Evolutionary conservation across 2,113 vertebrate species (phyloP).

Genomic region (Psephotus haematonotus): DNA sequence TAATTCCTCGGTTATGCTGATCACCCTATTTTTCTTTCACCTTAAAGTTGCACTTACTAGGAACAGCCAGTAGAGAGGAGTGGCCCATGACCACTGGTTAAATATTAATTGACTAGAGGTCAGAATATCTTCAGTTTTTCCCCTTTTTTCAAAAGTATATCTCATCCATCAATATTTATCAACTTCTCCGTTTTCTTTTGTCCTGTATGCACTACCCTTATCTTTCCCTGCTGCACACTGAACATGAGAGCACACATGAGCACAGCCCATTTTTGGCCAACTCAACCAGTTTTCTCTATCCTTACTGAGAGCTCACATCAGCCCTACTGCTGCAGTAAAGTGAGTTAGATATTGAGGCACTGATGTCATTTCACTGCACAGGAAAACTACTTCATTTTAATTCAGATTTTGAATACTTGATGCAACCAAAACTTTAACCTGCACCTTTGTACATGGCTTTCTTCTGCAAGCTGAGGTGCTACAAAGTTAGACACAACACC

Average conservation of each 20-base stretch:
- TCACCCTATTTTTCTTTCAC: background rate
- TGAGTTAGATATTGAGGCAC: no score
- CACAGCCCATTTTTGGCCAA: background rate
- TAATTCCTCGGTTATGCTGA: background rate
- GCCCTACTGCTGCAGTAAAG: background rate
- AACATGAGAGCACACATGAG: background rate
- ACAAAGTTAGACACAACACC: background rate
- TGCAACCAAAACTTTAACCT: background rate
- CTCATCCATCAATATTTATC: slow-evolving; percentile 19
- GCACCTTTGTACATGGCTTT: background rate
- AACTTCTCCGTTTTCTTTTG: background rate
- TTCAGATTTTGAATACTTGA: background rate
- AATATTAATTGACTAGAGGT: background rate
- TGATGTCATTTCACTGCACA: background rate
- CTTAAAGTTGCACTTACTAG: background rate
- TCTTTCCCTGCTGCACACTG: background rate
- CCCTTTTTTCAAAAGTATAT: background rate
- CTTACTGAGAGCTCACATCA: background rate
- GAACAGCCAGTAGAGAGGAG: background rate
- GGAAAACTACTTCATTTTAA: background rate
- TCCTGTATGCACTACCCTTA: background rate
- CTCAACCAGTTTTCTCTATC: background rate
- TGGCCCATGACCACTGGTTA: background rate
- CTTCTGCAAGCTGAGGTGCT: background rate
- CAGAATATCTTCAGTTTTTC: background rate